phyloP scores from a whole-genome alignment of 2,113 vertebrate genomes.

The Crotalus helleri region DNA sequence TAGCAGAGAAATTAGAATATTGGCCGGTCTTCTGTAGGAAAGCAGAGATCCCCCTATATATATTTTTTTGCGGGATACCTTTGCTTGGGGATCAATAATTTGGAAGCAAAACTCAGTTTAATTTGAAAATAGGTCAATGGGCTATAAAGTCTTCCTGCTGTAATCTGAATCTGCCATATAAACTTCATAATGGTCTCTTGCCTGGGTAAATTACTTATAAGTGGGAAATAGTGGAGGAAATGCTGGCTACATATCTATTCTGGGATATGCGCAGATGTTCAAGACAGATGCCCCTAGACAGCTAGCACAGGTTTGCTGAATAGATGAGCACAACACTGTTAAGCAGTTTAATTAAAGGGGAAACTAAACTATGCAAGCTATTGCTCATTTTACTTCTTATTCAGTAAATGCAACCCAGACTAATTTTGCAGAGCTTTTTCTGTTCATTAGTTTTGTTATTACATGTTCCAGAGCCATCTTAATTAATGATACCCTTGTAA shows the following conservation, averaged over 20 bases:
- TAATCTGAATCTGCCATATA: constrained; percentile 39
- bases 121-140: constrained; percentile 54
- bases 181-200: not conserved
- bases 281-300: constrained; percentile 54
- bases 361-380: not conserved
- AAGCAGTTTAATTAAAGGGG: not conserved
- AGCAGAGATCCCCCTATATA: not conserved
- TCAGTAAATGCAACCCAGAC: not conserved
- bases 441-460: rapidly evolving
- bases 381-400: not conserved
- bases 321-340: constrained; percentile 10
- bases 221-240: constrained; percentile 47
- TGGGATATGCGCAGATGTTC: constrained; percentile 59
- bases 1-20: not conserved
- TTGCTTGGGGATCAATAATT: not conserved
- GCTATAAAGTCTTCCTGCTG: constrained; percentile 30
- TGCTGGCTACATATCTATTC: constrained; percentile 38
- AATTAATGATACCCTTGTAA: not conserved
- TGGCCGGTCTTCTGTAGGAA: constrained; percentile 6
- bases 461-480: not conserved
- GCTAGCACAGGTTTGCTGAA: not conserved
- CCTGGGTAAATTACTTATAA: constrained; percentile 34
- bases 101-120: not conserved
- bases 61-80: not conserved
- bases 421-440: rapidly evolving